phyloP scores from a whole-genome alignment of 2,888 invertebrate species.

The Epiperipatus broadwayi region DNA sequence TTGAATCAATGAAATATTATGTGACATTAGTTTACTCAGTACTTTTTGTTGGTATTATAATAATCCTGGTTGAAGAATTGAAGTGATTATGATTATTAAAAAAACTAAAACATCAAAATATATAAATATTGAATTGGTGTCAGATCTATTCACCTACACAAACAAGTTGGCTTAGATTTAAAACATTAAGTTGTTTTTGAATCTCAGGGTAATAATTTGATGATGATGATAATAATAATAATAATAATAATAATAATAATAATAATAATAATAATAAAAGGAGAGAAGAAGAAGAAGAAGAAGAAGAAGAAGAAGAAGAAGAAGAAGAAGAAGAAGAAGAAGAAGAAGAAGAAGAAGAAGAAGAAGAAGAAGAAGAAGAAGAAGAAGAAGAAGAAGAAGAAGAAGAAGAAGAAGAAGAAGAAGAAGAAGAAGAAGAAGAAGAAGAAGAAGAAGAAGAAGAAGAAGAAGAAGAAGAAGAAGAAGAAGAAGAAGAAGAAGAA shows the following conservation, averaged over 20 bases:
- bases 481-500: neutral
- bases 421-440: neutral
- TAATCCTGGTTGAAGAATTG: too few species aligned
- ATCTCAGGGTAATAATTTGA: too few species aligned
- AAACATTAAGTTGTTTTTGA: too few species aligned
- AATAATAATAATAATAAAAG: slow-evolving; percentile 1
- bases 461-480: neutral
- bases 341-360: neutral
- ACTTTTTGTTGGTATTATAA: too few species aligned
- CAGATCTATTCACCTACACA: too few species aligned
- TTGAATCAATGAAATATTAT: too few species aligned
- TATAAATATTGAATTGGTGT: too few species aligned
- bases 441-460: neutral
- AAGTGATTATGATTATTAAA: too few species aligned
- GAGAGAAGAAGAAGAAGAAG: neutral
- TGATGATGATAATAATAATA: too few species aligned
- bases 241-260: slow-evolving; percentile 3
- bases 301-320: neutral
- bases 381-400: neutral
- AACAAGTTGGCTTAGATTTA: too few species aligned
- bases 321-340: neutral
- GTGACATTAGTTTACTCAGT: too few species aligned
- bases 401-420: neutral
- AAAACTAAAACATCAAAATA: too few species aligned
- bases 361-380: neutral